Percentiles rank a stretch among this genome's conserved stretches.
Conservation (phyloP, 2,888 invertebrate genomes). For the Netelia virgata region DNA sequence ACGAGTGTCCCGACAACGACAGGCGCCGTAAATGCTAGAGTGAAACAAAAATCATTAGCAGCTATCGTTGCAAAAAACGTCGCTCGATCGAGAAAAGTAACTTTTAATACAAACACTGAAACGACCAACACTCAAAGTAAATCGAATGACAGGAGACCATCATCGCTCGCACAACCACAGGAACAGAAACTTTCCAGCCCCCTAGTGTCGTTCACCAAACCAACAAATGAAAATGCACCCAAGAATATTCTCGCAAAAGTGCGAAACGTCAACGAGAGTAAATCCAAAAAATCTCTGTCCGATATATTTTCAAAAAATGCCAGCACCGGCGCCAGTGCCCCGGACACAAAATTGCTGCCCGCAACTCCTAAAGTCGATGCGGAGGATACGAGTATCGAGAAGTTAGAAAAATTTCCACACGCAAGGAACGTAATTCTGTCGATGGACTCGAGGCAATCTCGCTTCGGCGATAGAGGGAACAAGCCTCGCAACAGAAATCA, state of each 20-base stretch:
- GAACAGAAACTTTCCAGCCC: not conserved
- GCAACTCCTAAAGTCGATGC: conserved; percentile 4
- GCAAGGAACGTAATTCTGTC: conserved; percentile 34
- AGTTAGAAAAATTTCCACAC: conserved; percentile 44
- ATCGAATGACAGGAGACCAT: conserved; percentile 46
- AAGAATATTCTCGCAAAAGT: conserved; percentile 75
- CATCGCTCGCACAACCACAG: not conserved
- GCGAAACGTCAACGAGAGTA: conserved; percentile 55
- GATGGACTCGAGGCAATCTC: conserved; percentile 5
- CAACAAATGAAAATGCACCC: conserved; percentile 70
- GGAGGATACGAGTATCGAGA: conserved; percentile 9
- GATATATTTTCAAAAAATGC: conserved; percentile 75
- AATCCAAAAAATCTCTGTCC: conserved; percentile 76
- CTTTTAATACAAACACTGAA: conserved; percentile 1
- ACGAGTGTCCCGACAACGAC: conserved; percentile 10
- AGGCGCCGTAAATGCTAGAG: conserved; percentile 71
- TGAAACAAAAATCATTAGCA: conserved; percentile 81
- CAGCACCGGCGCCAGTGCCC: not conserved
- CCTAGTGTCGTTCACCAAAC: conserved; percentile 74
- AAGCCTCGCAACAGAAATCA: conserved; percentile 19
- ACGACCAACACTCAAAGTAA: conserved; percentile 20
- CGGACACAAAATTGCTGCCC: conserved; percentile 27
- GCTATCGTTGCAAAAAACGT: conserved; percentile 78
- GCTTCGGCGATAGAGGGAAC: conserved; percentile 46
- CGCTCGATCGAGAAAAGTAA: conserved; percentile 35